Conservation (phyloP, 1,140 invertebrate genomes). For the Ostrea denselamellosa region DNA sequence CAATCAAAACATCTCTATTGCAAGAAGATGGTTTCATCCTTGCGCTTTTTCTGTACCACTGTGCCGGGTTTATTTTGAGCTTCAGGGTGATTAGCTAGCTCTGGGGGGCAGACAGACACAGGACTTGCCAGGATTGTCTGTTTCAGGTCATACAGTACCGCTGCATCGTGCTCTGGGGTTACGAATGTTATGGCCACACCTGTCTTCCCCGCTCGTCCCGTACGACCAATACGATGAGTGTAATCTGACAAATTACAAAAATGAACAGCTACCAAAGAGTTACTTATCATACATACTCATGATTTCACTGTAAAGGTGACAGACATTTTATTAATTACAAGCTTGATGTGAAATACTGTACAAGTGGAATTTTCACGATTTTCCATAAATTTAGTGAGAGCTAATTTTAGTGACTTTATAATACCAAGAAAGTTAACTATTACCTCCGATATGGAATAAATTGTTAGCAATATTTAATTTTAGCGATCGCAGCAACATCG, state of each 20-base stretch:
- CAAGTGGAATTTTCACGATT: no score
- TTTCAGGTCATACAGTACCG: conserved; percentile 98
- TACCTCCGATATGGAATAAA: no score
- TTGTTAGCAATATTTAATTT: no score
- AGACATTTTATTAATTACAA: no score
- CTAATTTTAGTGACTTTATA: no score
- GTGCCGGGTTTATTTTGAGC: conserved; percentile 98
- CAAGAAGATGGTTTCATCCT: conserved; percentile 88
- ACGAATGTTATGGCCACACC: conserved; percentile 97
- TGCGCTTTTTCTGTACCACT: conserved; percentile 92
- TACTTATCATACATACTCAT: no score
- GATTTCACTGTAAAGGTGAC: no score
- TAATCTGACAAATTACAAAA: conserved; percentile 87
- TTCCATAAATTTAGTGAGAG: no score
- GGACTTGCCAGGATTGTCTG: conserved; percentile 93
- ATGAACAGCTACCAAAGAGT: not conserved
- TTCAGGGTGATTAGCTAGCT: conserved; percentile 98
- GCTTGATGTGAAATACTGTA: no score
- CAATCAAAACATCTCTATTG: conserved; percentile 16
- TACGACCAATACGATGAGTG: conserved; percentile 99
- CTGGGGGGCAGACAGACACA: conserved; percentile 96
- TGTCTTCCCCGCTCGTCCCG: conserved; percentile 98
- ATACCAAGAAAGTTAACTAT: no score
- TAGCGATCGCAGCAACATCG: no score
- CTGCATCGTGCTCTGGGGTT: conserved; percentile 98